These are phyloP conservation scores for Momotus momota DNA, from an alignment of 2,797 vertebrate genomes.

Conservation along the genomic window DNA sequence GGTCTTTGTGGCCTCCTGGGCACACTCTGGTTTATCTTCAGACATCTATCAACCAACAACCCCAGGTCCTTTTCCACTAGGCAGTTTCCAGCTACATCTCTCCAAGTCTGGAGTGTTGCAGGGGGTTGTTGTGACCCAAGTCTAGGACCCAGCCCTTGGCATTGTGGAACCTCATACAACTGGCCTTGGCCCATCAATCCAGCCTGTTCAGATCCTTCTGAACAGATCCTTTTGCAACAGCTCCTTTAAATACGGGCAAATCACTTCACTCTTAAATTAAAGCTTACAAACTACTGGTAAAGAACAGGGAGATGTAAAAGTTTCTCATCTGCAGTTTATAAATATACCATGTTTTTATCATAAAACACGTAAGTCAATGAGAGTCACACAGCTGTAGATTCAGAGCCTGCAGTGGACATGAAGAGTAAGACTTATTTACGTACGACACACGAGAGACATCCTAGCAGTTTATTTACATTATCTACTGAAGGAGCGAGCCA, in stretches of 20 bases:
- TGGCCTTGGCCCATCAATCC: neutral
- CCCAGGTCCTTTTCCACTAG: too few relatives aligned
- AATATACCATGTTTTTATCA: neutral
- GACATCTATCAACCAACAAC: too few relatives aligned
- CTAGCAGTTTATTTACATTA: fast-evolving
- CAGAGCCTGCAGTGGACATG: neutral
- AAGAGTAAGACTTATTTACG: neutral
- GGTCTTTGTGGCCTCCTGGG: too few relatives aligned
- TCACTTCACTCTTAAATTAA: neutral
- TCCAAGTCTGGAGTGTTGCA: neutral
- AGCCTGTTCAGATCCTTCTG: neutral
- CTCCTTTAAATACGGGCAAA: neutral
- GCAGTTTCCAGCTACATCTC: neutral
- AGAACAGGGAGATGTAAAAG: neutral
- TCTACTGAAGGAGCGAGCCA: neutral
- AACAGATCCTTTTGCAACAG: neutral
- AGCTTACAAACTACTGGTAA: neutral
- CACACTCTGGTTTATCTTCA: too few relatives aligned
- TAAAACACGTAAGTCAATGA: neutral
- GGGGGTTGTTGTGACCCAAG: neutral
- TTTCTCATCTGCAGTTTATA: neutral
- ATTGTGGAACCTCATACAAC: neutral
- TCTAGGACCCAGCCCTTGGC: neutral
- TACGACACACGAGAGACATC: fast-evolving
- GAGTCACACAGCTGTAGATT: neutral